phyloP scores from a whole-genome alignment of 2,888 invertebrate species.

The Agrypnus murinus region DNA sequence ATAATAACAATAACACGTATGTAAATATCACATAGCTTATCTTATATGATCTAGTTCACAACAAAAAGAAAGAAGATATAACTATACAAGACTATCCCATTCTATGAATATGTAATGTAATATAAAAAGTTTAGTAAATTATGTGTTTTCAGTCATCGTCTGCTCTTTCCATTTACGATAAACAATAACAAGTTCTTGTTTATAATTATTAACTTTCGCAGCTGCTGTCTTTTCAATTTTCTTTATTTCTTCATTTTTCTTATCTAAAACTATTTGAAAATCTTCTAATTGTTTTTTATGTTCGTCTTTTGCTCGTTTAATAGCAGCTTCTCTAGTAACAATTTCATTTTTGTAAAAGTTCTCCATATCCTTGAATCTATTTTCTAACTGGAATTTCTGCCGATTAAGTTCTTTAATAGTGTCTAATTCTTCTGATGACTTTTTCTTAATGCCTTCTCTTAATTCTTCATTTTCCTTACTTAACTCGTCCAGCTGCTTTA shows the following conservation, averaged over 20 bases:
- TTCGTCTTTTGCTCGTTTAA: conserved; percentile 6
- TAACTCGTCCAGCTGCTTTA: conserved; percentile 34
- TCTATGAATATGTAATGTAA: too few relatives aligned
- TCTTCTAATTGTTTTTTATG: conserved; percentile 23
- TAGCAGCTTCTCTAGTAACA: conserved; percentile 16
- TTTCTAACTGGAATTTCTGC: conserved; percentile 42
- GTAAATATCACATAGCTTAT: too few relatives aligned
- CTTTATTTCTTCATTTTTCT: conserved; percentile 27
- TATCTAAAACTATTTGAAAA: conserved; percentile 1
- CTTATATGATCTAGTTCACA: too few relatives aligned
- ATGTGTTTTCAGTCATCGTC: too few relatives aligned
- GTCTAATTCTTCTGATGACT: conserved; percentile 29
- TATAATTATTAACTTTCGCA: conserved; percentile 38
- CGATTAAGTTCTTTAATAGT: conserved; percentile 45
- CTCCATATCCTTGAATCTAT: conserved; percentile 38
- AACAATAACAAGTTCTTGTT: conserved; percentile 33
- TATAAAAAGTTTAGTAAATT: too few relatives aligned
- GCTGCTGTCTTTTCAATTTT: conserved; percentile 22
- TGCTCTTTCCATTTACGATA: conserved; percentile 39
- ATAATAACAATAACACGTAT: too few relatives aligned
- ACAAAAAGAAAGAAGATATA: too few relatives aligned
- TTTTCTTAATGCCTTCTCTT: conserved; percentile 32
- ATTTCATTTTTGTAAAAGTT: conserved; percentile 35
- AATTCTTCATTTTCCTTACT: conserved; percentile 41
- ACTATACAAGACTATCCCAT: too few relatives aligned